Evolutionary conservation across 2,113 vertebrate genomes (phyloP).

Genomic region (Corythoichthys intestinalis): DNA sequence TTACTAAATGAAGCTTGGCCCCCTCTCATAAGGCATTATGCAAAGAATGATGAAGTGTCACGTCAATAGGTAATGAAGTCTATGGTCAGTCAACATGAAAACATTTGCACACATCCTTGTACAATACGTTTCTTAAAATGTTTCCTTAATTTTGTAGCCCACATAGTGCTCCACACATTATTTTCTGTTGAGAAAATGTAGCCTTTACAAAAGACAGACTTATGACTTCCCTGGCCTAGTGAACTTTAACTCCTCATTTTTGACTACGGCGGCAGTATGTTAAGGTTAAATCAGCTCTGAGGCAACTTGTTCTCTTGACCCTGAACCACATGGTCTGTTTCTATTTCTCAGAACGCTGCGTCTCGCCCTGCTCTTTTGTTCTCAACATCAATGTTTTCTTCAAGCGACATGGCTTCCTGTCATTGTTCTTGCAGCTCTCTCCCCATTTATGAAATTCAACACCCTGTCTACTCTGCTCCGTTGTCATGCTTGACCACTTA

Average conservation of each 20-base stretch:
- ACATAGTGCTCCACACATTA: too few relatives aligned
- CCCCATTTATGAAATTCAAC: background rate
- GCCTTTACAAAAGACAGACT: slow-evolving; percentile 14
- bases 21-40: too few relatives aligned
- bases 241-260: slow-evolving; percentile 47
- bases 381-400: slow-evolving; percentile 17
- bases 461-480: background rate
- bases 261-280: slow-evolving; percentile 32
- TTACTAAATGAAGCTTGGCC: too few relatives aligned
- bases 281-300: slow-evolving; percentile 27
- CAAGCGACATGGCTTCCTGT: slow-evolving; percentile 23
- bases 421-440: slow-evolving; percentile 7
- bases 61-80: too few relatives aligned
- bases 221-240: slow-evolving; percentile 25
- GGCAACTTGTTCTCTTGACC: slow-evolving; percentile 33
- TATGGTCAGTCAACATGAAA: too few relatives aligned
- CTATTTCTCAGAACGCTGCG: slow-evolving; percentile 22
- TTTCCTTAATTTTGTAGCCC: background rate
- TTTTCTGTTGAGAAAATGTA: background rate
- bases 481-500: slow-evolving; percentile 18
- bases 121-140: too few relatives aligned
- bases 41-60: too few relatives aligned
- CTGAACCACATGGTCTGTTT: slow-evolving; percentile 7
- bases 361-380: background rate
- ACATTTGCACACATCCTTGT: too few relatives aligned